Conservation (phyloP, 2,113 vertebrate species). For the Rhynchomys soricoides region DNA sequence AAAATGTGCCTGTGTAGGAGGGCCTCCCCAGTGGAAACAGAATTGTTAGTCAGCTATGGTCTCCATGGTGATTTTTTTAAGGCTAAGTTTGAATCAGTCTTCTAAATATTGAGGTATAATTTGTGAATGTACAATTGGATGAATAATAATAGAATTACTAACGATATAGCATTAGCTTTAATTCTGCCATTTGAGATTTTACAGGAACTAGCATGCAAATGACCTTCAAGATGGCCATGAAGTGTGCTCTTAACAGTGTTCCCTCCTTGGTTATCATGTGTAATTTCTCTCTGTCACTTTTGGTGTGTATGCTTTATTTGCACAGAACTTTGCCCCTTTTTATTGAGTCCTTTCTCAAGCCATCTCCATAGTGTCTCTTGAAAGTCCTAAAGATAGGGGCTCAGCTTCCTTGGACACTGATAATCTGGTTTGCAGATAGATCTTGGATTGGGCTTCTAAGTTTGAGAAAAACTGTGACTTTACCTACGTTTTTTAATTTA, state of each 20-base stretch:
- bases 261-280: neutral
- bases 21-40: neutral
- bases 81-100: conserved; percentile 39
- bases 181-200: conserved; percentile 18
- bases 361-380: no score
- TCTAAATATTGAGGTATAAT: conserved; percentile 63
- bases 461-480: neutral
- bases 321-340: neutral
- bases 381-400: neutral
- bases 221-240: neutral
- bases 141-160: conserved; percentile 50
- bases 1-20: neutral
- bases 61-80: conserved; percentile 68
- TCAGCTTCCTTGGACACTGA: neutral
- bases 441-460: neutral
- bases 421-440: neutral
- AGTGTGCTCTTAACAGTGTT: neutral
- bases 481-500: neutral
- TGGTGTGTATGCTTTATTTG: neutral
- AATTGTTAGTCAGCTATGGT: conserved; percentile 41
- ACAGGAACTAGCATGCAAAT: neutral
- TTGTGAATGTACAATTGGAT: conserved; percentile 16
- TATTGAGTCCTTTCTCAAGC: neutral
- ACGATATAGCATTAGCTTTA: conserved; percentile 18
- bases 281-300: neutral